phyloP scores from a whole-genome alignment of 2,888 invertebrate genomes.

The Drosophila eohydei region DNA sequence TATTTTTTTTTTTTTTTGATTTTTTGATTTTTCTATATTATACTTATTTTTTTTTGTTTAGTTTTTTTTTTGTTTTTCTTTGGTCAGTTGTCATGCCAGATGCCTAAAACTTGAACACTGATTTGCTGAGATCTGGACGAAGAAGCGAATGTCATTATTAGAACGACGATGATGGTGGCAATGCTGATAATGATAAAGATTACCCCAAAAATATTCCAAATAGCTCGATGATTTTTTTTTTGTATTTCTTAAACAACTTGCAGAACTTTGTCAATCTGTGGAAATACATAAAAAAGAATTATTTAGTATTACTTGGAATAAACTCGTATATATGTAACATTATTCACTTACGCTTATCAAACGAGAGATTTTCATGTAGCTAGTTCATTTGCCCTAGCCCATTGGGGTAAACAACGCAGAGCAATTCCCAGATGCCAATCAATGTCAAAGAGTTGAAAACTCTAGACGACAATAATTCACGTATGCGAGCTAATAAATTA shows the following conservation, averaged over 20 bases:
- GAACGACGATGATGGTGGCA: no score
- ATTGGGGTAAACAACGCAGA: background rate
- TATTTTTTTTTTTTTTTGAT: background rate
- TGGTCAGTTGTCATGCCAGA: background rate
- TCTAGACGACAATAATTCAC: slow-evolving; percentile 72
- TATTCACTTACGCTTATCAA: slow-evolving; percentile 1
- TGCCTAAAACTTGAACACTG: background rate
- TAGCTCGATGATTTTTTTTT: background rate
- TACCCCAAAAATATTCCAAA: slow-evolving; percentile 2
- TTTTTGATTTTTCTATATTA: no score
- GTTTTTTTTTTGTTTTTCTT: background rate
- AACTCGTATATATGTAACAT: background rate
- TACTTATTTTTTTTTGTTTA: no score
- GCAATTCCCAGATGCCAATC: slow-evolving; percentile 71
- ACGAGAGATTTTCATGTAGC: background rate
- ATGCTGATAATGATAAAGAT: background rate
- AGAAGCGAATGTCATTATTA: background rate
- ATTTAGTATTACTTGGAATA: background rate
- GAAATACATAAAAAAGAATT: background rate
- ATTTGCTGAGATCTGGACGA: background rate
- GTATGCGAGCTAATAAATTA: slow-evolving; percentile 76
- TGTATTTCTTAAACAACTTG: background rate
- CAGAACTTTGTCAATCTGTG: background rate
- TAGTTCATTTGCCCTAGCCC: background rate
- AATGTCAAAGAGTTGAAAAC: slow-evolving; percentile 62